These are phyloP conservation scores for Puntigrus tetrazona DNA, from an alignment of 2,113 vertebrate genomes.

Conservation along the genomic window DNA sequence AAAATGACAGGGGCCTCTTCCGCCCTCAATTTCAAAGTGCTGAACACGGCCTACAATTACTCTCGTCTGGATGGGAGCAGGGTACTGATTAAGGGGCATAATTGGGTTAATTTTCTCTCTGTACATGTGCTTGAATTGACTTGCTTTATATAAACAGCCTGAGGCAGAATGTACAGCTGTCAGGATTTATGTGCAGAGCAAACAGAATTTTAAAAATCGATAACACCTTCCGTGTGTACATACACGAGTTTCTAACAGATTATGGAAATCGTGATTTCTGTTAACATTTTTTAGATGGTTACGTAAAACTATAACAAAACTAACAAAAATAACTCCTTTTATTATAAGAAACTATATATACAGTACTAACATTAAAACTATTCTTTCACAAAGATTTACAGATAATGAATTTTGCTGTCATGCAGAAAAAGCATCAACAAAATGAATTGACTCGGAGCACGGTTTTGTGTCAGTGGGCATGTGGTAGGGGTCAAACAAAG, in stretches of 20 bases:
- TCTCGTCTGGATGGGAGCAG: slow-evolving; percentile 52
- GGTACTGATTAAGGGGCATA: slow-evolving; percentile 56
- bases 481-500: slow-evolving; percentile 45
- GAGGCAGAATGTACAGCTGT: slow-evolving; percentile 21
- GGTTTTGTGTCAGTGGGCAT: slow-evolving; percentile 26
- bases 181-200: neutral
- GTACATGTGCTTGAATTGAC: slow-evolving; percentile 51
- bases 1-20: slow-evolving; percentile 53
- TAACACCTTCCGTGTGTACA: neutral
- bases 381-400: neutral
- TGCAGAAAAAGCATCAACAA: slow-evolving; percentile 26
- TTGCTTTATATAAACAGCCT: slow-evolving; percentile 50
- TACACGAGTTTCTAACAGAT: neutral
- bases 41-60: slow-evolving; percentile 55
- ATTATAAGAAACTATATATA: neutral
- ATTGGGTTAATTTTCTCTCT: slow-evolving; percentile 59
- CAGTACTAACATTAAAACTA: neutral
- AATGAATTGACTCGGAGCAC: slow-evolving; percentile 1
- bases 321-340: no score
- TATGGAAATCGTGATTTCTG: neutral
- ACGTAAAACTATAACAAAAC: no score
- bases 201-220: slow-evolving; percentile 1
- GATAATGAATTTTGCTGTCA: neutral
- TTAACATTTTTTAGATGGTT: neutral
- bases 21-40: slow-evolving; percentile 52